A percentile compares a stretch with the other conserved stretches of the same genome.
phyloP scores from a whole-genome alignment of 2,888 invertebrate genomes.

The Opisthograptis luteolata region DNA sequence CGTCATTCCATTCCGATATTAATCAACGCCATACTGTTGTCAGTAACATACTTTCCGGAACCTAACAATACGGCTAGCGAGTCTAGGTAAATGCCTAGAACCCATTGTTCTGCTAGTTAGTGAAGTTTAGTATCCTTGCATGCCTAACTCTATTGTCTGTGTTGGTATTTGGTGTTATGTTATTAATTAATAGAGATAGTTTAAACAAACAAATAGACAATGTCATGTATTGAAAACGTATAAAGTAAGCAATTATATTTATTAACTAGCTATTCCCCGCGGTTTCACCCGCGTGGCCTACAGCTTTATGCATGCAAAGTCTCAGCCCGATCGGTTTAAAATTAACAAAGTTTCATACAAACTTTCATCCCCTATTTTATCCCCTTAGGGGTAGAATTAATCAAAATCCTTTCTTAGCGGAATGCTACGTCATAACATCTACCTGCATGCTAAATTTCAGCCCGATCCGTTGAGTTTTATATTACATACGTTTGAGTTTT shows the following conservation, averaged over 20 bases:
- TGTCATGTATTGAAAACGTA: neutral
- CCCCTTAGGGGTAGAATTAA: no score
- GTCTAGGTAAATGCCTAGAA: constrained; percentile 17
- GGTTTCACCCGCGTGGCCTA: no score
- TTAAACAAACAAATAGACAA: neutral
- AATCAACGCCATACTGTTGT: constrained; percentile 1
- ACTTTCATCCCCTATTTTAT: no score
- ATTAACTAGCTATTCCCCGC: neutral
- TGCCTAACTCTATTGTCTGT: constrained; percentile 21
- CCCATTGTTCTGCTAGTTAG: constrained; percentile 19
- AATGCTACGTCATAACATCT: no score
- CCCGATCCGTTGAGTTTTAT: no score
- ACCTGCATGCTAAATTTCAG: no score
- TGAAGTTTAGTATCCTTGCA: constrained; percentile 21
- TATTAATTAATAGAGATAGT: constrained; percentile 5
- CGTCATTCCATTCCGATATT: constrained; percentile 3
- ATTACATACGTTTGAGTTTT: no score
- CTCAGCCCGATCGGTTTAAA: no score
- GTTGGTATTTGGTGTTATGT: constrained; percentile 6
- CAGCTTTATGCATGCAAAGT: no score
- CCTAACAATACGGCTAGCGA: constrained; percentile 19
- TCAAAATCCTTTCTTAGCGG: no score
- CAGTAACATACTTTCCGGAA: constrained; percentile 20
- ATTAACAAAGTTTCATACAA: no score
- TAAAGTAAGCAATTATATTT: neutral